Conservation (phyloP, 2,797 vertebrate genomes). For the Coracias cyanogaster region DNA sequence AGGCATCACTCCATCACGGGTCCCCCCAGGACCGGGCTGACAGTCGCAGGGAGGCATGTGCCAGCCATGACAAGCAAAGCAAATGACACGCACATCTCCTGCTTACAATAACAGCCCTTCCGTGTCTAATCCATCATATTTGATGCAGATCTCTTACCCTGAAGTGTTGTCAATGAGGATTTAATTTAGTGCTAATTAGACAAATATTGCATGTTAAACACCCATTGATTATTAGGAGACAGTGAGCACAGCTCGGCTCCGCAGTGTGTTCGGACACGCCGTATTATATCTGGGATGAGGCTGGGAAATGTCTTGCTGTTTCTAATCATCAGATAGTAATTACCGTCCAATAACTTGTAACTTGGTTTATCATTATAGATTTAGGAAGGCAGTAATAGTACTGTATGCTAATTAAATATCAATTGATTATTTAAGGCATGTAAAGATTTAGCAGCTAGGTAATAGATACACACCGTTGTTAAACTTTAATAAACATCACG, state of each 20-base stretch:
- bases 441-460: constrained; percentile 69
- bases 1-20: background rate
- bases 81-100: background rate
- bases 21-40: constrained; percentile 9
- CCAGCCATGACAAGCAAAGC: background rate
- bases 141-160: constrained; percentile 68
- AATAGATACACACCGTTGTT: constrained; percentile 55
- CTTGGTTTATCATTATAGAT: constrained; percentile 77
- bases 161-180: constrained; percentile 77
- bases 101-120: constrained; percentile 63
- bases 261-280: constrained; percentile 50
- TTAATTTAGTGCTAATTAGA: constrained; percentile 84
- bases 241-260: constrained; percentile 60
- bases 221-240: constrained; percentile 80
- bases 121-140: constrained; percentile 78
- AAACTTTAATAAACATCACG: constrained; percentile 61
- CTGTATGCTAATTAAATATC: constrained; percentile 78
- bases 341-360: constrained; percentile 70
- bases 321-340: constrained; percentile 73
- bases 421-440: constrained; percentile 76
- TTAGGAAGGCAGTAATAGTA: constrained; percentile 76
- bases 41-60: background rate
- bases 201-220: constrained; percentile 79
- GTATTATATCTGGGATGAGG: constrained; percentile 60
- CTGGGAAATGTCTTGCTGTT: constrained; percentile 56